These are phyloP conservation scores for Eristalinus sepulchralis DNA, from an alignment of 2,888 invertebrate species.

Conservation along the genomic window DNA sequence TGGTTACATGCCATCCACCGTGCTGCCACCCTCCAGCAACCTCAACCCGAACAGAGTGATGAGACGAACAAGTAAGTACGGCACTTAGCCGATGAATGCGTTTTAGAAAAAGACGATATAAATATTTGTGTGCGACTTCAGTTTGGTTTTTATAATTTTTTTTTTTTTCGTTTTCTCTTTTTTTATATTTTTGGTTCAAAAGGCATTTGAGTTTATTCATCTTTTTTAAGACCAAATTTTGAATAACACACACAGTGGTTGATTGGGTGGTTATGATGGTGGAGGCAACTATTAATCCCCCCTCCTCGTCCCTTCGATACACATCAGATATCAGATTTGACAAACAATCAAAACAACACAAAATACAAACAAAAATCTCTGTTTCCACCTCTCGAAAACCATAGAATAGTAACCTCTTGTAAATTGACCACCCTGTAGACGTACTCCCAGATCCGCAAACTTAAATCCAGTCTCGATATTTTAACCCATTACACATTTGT, in stretches of 20 bases:
- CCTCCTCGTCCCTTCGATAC: slow-evolving; percentile 19
- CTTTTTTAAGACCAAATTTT: slow-evolving; percentile 67
- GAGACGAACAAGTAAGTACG: slow-evolving; percentile 80
- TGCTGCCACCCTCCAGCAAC: slow-evolving; percentile 70
- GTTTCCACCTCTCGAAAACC: not conserved
- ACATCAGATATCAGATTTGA: slow-evolving; percentile 25
- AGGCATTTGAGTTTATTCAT: slow-evolving; percentile 73
- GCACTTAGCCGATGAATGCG: not conserved
- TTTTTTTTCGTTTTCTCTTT: slow-evolving; percentile 46
- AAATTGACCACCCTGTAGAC: slow-evolving; percentile 21
- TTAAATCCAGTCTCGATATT: slow-evolving; percentile 45
- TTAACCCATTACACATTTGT: not conserved
- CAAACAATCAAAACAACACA: slow-evolving; percentile 32
- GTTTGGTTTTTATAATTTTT: slow-evolving; percentile 29
- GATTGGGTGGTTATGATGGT: slow-evolving; percentile 60
- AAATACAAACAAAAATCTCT: slow-evolving; percentile 8
- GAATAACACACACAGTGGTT: slow-evolving; percentile 35
- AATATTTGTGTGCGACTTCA: slow-evolving; percentile 32
- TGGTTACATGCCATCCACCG: slow-evolving; percentile 76
- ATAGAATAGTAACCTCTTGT: not conserved
- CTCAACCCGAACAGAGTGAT: slow-evolving; percentile 76
- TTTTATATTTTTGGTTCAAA: slow-evolving; percentile 52
- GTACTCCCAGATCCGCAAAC: not conserved
- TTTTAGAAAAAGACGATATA: slow-evolving; percentile 11
- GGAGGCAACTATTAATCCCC: slow-evolving; percentile 47